These are phyloP conservation scores for Desmodus rotundus DNA, from an alignment of 2,113 vertebrate species.

Conservation along the genomic window DNA sequence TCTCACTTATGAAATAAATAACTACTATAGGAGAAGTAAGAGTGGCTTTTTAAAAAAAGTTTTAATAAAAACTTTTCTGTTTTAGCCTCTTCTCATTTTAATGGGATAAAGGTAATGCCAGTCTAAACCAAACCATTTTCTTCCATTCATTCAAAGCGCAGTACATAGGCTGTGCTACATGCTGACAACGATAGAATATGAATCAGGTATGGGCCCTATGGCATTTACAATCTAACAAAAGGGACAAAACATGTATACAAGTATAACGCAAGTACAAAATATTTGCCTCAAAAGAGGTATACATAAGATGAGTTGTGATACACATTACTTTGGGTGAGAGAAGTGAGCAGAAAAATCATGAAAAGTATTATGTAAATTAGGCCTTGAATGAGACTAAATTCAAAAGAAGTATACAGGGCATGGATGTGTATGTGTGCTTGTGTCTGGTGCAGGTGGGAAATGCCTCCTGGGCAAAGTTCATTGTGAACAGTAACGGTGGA, in stretches of 20 bases:
- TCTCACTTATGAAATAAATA: background rate
- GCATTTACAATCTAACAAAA: background rate
- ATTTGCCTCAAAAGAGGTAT: background rate
- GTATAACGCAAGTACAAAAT: background rate
- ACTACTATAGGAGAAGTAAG: background rate
- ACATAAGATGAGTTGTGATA: background rate
- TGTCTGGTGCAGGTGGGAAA: background rate
- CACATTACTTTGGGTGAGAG: background rate
- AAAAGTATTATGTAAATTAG: background rate
- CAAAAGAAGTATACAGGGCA: background rate
- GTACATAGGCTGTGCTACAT: background rate
- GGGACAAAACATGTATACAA: background rate
- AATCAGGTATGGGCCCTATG: background rate
- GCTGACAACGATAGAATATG: background rate
- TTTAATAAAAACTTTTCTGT: background rate
- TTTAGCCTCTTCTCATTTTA: background rate
- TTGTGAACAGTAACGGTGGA: background rate
- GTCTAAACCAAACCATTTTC: background rate
- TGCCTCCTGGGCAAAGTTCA: background rate
- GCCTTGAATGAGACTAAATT: background rate
- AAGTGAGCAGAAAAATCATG: background rate
- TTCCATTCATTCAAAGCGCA: background rate
- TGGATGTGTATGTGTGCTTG: background rate
- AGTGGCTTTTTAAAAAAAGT: background rate
- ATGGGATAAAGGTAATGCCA: background rate